Evolutionary conservation across 2,888 invertebrate genomes (phyloP), one percentile per base, ranked within the genome.

Genomic region (Ennomos fuscantarius): DNA sequence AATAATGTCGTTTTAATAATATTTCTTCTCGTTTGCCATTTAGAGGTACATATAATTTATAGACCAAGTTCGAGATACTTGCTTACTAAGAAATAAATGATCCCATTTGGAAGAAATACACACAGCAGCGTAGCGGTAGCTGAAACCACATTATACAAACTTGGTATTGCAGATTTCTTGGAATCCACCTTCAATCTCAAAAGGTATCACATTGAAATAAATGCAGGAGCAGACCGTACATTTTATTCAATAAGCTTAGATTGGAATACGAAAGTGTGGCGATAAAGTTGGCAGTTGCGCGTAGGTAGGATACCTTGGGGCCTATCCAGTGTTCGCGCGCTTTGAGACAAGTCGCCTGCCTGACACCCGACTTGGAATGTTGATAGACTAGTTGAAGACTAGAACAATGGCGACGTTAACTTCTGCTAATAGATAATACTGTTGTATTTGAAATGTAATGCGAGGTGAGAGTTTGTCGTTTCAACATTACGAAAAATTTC

Each of bases 371-470:
- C 62, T 65, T 60, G 79, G 79, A 79, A 81, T 82, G 81, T 80
- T 78, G 80, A 82, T 78, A 76, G 76, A 80, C 81, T 74, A 79
- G 79, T 77, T 70, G 70, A 80, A 70, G 66, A 63, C 73, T 79
- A 78, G 79, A 81, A 80, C 79, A 80, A 81, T 78, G 76, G 70
- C 63, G 62, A 71, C 64, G 71, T 74, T 69, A 71, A 68, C 67
- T 74, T 64, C 71, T 66, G 71, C 65, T 71, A 69, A 70, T 69
- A 62, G 67, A 62, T 72, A 53, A 64, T 63, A 65, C 62, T 62
- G 57, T 60, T 60, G 57, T 59, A 65, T 63, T 64, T 47, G 53
- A 62, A 39, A 49, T 42, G 9, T 46, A 49, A 52, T 55, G 46
- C 42, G 41, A 59, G 59, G 35, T 24, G 39, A 13, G 55, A 50